These are phyloP conservation scores for Bursaphelenchus mucronatus DNA, from an alignment of 1,140 invertebrate genomes.

Conservation along the genomic window DNA sequence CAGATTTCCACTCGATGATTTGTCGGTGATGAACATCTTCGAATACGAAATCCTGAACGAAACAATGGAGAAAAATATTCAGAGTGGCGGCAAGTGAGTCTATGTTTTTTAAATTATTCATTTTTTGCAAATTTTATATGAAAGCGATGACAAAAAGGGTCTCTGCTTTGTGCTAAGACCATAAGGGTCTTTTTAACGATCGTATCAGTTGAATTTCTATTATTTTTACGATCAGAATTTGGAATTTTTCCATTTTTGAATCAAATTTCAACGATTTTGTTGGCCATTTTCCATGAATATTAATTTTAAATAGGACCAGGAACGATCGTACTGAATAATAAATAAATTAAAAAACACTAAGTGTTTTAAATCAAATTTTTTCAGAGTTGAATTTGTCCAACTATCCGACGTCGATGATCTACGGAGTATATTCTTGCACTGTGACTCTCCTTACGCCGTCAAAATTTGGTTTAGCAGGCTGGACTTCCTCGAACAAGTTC, in stretches of 20 bases:
- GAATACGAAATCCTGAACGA: slow-evolving; percentile 24
- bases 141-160: no score
- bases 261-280: no score
- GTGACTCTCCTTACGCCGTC: slow-evolving; percentile 5
- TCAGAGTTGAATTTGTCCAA: slow-evolving; percentile 27
- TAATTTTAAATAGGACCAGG: no score
- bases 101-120: no score
- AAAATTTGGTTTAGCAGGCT: slow-evolving; percentile 30
- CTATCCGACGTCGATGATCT: slow-evolving; percentile 2
- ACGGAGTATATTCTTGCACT: slow-evolving; percentile 18
- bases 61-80: slow-evolving; percentile 22
- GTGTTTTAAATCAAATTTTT: no score
- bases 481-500: slow-evolving; percentile 19
- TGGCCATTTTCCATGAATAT: no score
- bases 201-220: no score
- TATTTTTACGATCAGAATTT: no score
- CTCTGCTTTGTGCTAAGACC: no score
- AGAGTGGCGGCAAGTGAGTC: slow-evolving; percentile 7
- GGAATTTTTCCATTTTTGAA: no score
- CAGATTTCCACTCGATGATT: slow-evolving; percentile 26
- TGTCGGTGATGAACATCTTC: slow-evolving; percentile 34
- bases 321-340: not conserved
- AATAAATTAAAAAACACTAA: not conserved
- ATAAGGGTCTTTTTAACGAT: no score
- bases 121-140: no score